Evolutionary conservation across 2,113 vertebrate species (phyloP).

Genomic region (Panurus biarmicus): DNA sequence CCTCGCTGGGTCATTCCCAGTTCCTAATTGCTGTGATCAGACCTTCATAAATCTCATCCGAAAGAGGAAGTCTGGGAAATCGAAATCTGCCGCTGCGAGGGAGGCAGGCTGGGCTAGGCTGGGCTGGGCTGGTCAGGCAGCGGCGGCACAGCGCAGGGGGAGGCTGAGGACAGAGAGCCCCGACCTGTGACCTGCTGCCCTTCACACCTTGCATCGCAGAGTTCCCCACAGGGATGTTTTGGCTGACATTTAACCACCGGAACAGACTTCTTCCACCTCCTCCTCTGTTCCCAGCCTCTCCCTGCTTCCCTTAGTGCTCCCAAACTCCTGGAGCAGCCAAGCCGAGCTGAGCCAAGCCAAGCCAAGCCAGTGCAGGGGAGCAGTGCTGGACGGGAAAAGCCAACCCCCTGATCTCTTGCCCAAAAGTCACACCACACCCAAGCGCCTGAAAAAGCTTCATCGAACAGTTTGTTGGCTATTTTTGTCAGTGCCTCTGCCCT

Average conservation of each 20-base stretch:
- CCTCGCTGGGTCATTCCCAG: neutral
- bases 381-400: neutral
- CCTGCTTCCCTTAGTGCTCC: neutral
- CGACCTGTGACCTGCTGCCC: neutral
- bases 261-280: neutral
- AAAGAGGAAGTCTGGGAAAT: slow-evolving; percentile 51
- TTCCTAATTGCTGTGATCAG: slow-evolving; percentile 38
- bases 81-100: neutral
- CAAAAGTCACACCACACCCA: neutral
- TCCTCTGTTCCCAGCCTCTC: neutral
- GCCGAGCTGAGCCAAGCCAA: neutral
- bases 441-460: neutral
- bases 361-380: neutral
- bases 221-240: neutral
- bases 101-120: neutral
- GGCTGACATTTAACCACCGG: neutral
- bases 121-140: neutral
- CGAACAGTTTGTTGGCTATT: slow-evolving; percentile 7
- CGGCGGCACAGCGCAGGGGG: rapidly evolving
- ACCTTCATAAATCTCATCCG: slow-evolving; percentile 5
- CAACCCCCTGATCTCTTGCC: slow-evolving; percentile 1
- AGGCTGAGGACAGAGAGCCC: neutral
- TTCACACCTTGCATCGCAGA: neutral
- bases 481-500: slow-evolving; percentile 32
- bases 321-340: neutral